Base-by-base conservation (phyloP, 2,797 vertebrate genomes). In the Arremon aurantiirostris region DNA sequence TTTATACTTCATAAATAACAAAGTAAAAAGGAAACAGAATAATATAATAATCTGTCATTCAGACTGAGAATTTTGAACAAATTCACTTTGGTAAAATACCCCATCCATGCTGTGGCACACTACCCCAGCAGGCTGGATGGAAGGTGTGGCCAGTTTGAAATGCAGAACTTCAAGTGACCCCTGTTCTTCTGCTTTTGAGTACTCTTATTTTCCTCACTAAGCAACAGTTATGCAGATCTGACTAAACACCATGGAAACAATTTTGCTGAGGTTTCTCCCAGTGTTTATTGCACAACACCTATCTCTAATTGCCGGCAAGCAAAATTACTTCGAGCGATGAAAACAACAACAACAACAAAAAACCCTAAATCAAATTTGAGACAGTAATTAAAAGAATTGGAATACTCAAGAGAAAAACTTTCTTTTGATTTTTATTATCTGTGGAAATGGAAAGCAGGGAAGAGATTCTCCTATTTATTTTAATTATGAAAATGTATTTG, bases 221-320 rank as follows among this genome's bases (percentile, higher is more conserved):
- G 78, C 41, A 82, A 64, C 83, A 80, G 49, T 89, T 89, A 50
- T 34, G 59, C 64, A 77, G 57, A 52, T 79, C 49, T 85, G 52
- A 53, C 56, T 89, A 52, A 89, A 91, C 26, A 53, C 78, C 92
- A 82, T 86, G 86, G 92, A 89, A 95, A 93, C 90, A 73, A 34
- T 91, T 92, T 89, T 89, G 37, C 81, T 90, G 90, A 92, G 60
- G 56, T 80, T 93, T 77, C 26, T 82, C 27, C 17, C 65, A 26
- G 56, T 52, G 64, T 87, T 95, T 83, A 68, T 85, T 82, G 90
- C 60, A 87, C 65, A 80, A 65, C 35, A 85, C 1, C 28, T 78
- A 55, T 81, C 71, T 80, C 32, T 86, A 94, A 91, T 83, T 94
- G 69, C 76, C 24, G 15, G 84, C 71, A 92, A 93, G 64, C 21